Evolutionary conservation across 2,888 invertebrate species (phyloP).

Genomic region (Chrysolina americana): DNA sequence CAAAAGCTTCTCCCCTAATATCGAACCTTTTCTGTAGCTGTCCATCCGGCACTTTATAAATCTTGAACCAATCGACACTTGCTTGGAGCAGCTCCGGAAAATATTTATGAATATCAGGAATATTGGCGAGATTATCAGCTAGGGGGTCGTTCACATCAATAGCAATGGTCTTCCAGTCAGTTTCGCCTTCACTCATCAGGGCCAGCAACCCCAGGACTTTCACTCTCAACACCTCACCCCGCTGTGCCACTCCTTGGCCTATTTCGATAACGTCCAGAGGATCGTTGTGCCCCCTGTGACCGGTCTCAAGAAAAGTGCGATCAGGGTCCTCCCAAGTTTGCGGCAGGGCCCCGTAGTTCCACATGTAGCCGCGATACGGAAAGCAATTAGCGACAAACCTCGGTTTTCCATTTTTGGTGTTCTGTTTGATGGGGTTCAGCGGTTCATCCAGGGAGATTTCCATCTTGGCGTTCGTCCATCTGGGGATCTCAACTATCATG

Average conservation of each 20-base stretch:
- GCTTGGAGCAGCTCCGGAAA: conserved; percentile 96
- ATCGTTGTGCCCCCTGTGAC: conserved; percentile 97
- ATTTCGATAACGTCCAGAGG: conserved; percentile 99
- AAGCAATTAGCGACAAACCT: conserved; percentile 98
- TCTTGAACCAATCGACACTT: conserved; percentile 98
- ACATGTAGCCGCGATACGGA: conserved; percentile 99
- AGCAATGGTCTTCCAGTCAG: conserved; percentile 98
- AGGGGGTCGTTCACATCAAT: conserved; percentile 95
- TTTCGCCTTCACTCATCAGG: conserved; percentile 97
- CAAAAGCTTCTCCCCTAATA: conserved; percentile 95
- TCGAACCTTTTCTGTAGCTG: conserved; percentile 97
- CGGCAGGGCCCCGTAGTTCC: conserved; percentile 99
- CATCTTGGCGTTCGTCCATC: conserved; percentile 99
- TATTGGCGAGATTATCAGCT: conserved; percentile 86
- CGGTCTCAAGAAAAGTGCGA: conserved; percentile 89
- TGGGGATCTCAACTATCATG: conserved; percentile 98
- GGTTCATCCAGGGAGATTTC: conserved; percentile 91
- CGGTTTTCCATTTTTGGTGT: conserved; percentile 95
- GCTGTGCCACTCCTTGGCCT: conserved; percentile 82
- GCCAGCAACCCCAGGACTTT: conserved; percentile 95
- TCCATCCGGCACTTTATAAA: conserved; percentile 98
- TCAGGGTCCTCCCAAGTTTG: conserved; percentile 99
- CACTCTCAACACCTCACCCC: conserved; percentile 88
- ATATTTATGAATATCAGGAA: conserved; percentile 89
- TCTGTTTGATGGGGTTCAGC: conserved; percentile 98